Evolutionary conservation across 2,888 invertebrate species (phyloP), one percentile per base, ranked within the genome.

Genomic region (Hyposoter dolosus): DNA sequence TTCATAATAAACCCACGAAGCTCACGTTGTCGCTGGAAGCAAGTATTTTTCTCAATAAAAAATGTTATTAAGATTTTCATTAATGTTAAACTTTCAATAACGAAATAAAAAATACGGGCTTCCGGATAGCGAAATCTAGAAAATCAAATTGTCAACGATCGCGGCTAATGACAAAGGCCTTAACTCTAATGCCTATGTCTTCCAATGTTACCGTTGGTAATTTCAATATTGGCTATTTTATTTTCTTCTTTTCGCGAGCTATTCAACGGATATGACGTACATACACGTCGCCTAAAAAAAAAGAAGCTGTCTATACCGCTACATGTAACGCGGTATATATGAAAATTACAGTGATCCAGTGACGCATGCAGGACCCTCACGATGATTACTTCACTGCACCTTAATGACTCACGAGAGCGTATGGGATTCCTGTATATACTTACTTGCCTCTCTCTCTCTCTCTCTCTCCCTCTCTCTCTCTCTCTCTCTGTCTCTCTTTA

Each of bases 291-390:
- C 10, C 28, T 23, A 72, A 81, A 50, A 83, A 50, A 83, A 74
- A 74, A 68, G 9, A 10, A 63, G 63, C 17, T 9, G 72, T 47
- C 60, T 69, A 63, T 71, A 85, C 82, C 82, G 85, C 82, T 82
- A 76, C 69, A 71, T 56, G 75, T 47, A 53, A 40, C 53, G 63
- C 65, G 60, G 56, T 9, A 45, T 43, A 43, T 71, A 78, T 78
- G 82, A 83, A 85, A 85, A 85, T 85, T 83, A 85, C 65, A 85
- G 85, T 79, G 75, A 83, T 85, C 83, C 83, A 83, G 85, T 85
- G 85, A 85, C 85, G 85, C 85, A 83, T 83, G 83, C 28, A 83
- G 71, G 82, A 82, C 66, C 80, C 71, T 63, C 65, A 83, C 79
- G 76, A 85, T 85, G 63, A 85, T 80, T 83, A 83, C 76, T 80